phyloP scores from a whole-genome alignment of 1,140 invertebrate genomes.

The Penaeus japonicus region DNA sequence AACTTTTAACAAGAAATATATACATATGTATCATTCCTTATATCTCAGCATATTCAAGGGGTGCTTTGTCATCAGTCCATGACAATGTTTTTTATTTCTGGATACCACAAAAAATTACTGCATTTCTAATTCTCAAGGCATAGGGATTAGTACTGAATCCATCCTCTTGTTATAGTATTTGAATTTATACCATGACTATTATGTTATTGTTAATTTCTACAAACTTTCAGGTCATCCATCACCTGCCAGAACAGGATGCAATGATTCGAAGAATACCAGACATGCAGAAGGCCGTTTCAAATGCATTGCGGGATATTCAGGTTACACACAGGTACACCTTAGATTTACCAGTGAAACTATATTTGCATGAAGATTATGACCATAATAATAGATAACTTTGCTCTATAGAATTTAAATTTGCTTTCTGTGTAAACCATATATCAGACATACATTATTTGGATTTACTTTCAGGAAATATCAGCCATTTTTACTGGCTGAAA shows the following conservation, averaged over 20 bases:
- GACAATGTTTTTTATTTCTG: too few relatives aligned
- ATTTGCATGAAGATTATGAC: too few relatives aligned
- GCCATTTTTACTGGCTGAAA: conserved; percentile 82
- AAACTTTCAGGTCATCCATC: conserved; percentile 73
- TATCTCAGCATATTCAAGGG: too few relatives aligned
- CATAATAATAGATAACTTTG: not conserved
- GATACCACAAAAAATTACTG: too few relatives aligned
- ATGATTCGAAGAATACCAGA: conserved; percentile 78
- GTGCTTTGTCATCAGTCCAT: too few relatives aligned
- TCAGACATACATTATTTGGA: too few relatives aligned
- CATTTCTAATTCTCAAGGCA: not conserved
- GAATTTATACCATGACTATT: not conserved
- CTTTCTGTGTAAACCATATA: not conserved
- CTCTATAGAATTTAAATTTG: not conserved
- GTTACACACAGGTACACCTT: conserved; percentile 76
- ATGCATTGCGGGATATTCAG: conserved; percentile 79
- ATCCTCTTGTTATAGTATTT: not conserved
- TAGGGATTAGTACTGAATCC: not conserved
- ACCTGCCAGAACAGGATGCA: conserved; percentile 78
- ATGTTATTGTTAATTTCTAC: not conserved
- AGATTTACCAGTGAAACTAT: not conserved
- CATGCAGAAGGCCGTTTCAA: conserved; percentile 83
- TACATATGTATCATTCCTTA: too few relatives aligned
- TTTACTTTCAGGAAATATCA: conserved; percentile 79
- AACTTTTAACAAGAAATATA: not conserved